These are phyloP conservation scores for Bubalus kerabau DNA, from an alignment of 2,113 vertebrate species.

Conservation along the genomic window DNA sequence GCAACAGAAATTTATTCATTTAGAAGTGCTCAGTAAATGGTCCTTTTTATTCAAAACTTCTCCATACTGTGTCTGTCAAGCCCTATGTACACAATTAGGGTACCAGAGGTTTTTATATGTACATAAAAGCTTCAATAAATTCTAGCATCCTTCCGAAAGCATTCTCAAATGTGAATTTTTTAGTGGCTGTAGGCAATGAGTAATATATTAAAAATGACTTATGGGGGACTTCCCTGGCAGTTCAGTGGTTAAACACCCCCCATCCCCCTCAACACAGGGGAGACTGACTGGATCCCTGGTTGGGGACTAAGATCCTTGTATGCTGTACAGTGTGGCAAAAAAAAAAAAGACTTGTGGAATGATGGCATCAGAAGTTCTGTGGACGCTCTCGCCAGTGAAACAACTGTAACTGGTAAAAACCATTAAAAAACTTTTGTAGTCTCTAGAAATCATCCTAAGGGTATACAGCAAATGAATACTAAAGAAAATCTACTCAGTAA, in stretches of 20 bases:
- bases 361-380: neutral
- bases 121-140: constrained; percentile 1
- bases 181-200: neutral
- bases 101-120: neutral
- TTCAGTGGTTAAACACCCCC: neutral
- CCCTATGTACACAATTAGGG: neutral
- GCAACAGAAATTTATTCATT: constrained; percentile 25
- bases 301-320: neutral
- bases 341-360: constrained; percentile 28
- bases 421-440: neutral
- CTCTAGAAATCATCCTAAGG: constrained; percentile 1
- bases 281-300: neutral
- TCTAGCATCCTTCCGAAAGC: neutral
- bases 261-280: neutral
- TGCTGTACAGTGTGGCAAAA: neutral
- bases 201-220: constrained; percentile 31
- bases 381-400: neutral
- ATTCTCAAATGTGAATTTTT: constrained; percentile 35
- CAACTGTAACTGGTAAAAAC: neutral
- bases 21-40: constrained; percentile 29
- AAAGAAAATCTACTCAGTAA: constrained; percentile 18
- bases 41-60: neutral
- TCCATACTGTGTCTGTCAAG: neutral
- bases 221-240: neutral
- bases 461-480: constrained; percentile 2